Evolutionary conservation across 2,113 vertebrate genomes (phyloP).

Genomic region (Numenius arquata): DNA sequence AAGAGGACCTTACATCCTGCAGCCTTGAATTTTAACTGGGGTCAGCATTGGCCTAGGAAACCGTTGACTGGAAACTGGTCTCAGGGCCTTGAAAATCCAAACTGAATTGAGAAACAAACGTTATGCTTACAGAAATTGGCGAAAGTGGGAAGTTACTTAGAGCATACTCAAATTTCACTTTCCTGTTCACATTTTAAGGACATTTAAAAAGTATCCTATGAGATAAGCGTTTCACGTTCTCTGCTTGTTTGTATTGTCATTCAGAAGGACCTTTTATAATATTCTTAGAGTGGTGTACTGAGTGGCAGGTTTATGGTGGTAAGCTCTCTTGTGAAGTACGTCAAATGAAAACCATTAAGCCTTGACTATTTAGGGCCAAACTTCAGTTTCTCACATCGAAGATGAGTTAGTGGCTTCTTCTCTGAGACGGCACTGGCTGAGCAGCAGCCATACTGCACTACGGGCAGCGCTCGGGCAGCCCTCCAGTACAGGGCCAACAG

Average conservation of each 20-base stretch:
- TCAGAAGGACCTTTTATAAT: not conserved
- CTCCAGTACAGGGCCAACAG: not conserved
- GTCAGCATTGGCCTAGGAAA: not conserved
- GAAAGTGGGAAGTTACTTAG: not conserved
- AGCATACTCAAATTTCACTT: not conserved
- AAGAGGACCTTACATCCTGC: not conserved
- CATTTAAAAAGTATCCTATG: not conserved
- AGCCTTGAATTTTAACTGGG: not conserved
- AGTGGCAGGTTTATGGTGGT: not conserved
- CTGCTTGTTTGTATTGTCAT: not conserved
- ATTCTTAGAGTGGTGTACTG: not conserved
- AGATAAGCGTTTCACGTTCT: not conserved
- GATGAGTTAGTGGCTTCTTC: not conserved
- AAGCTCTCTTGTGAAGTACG: not conserved
- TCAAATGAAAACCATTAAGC: not conserved
- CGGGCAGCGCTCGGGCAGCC: accelerated
- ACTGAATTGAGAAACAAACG: not conserved
- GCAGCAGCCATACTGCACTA: accelerated
- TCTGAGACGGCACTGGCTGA: not conserved
- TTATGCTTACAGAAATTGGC: not conserved
- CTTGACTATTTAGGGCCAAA: not conserved
- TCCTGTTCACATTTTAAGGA: not conserved
- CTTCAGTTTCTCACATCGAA: not conserved
- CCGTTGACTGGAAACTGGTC: not conserved
- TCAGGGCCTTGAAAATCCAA: not conserved